phyloP scores from a whole-genome alignment of 2,113 vertebrate species.

The Platycercus adscitus region DNA sequence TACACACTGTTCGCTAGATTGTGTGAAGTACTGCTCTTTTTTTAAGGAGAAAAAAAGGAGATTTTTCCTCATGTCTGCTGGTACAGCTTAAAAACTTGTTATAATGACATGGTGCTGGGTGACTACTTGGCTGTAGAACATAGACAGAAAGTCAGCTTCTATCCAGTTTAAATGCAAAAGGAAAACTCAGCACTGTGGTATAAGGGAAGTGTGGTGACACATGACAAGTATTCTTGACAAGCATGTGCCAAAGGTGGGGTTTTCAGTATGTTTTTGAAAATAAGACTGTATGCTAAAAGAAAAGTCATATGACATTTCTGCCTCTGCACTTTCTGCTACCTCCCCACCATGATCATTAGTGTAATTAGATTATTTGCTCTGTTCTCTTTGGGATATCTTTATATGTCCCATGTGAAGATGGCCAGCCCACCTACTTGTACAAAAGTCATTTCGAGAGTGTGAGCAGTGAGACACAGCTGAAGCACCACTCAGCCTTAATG shows the following conservation, averaged over 20 bases:
- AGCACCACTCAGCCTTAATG: neutral
- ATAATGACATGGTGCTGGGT: neutral
- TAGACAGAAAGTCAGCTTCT: neutral
- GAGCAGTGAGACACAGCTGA: neutral
- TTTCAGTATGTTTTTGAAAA: neutral
- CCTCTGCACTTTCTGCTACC: neutral
- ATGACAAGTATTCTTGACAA: neutral
- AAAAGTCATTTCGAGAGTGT: neutral
- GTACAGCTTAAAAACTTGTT: neutral
- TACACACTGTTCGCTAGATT: neutral
- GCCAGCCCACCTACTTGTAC: neutral
- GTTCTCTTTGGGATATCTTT: neutral
- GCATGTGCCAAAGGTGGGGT: rapidly evolving
- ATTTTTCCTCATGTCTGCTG: neutral
- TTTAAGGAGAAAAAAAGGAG: neutral
- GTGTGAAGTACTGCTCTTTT: neutral
- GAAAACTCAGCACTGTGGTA: neutral
- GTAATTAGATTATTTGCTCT: neutral
- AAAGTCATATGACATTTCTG: neutral
- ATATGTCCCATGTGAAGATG: neutral
- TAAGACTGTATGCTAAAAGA: neutral
- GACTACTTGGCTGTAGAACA: neutral
- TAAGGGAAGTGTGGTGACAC: neutral
- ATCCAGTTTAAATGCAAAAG: neutral
- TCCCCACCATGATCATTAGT: neutral